Conservation (phyloP, 2,888 invertebrate species). For the Carcina quercana region DNA sequence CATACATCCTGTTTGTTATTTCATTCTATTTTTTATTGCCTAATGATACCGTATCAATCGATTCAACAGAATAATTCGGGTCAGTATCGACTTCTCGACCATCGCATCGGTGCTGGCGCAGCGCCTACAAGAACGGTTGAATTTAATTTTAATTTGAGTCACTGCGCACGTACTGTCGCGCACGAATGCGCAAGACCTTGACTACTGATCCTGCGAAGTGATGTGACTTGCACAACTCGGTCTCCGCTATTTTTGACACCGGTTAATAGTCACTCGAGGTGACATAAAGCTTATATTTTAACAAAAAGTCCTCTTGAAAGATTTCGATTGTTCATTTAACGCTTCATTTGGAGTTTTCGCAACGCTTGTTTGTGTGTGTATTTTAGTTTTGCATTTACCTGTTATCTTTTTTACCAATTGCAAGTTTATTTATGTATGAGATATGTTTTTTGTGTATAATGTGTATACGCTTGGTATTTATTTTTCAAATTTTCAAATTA, state of each 20-base stretch:
- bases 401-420: too few relatives aligned
- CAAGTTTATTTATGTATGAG: too few relatives aligned
- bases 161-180: constrained; percentile 50
- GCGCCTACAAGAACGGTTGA: constrained; percentile 12
- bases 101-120: too few relatives aligned
- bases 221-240: constrained; percentile 65
- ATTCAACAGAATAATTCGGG: too few relatives aligned
- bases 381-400: too few relatives aligned
- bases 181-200: constrained; percentile 60
- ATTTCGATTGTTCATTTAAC: not conserved
- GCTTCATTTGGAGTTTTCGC: constrained; percentile 1
- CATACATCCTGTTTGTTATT: too few relatives aligned
- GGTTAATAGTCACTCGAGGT: constrained; percentile 14
- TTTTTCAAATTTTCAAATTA: too few relatives aligned
- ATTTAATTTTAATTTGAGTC: constrained; percentile 22
- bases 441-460: too few relatives aligned
- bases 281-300: constrained; percentile 10
- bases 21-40: too few relatives aligned
- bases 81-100: too few relatives aligned
- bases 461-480: too few relatives aligned
- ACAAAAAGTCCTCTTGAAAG: not conserved
- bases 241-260: constrained; percentile 50
- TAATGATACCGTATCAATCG: too few relatives aligned
- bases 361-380: not conserved
- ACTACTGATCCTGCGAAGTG: constrained; percentile 49